These are phyloP conservation scores for Melanotaenia boesemani DNA, from an alignment of 2,797 vertebrate species.

Conservation along the genomic window DNA sequence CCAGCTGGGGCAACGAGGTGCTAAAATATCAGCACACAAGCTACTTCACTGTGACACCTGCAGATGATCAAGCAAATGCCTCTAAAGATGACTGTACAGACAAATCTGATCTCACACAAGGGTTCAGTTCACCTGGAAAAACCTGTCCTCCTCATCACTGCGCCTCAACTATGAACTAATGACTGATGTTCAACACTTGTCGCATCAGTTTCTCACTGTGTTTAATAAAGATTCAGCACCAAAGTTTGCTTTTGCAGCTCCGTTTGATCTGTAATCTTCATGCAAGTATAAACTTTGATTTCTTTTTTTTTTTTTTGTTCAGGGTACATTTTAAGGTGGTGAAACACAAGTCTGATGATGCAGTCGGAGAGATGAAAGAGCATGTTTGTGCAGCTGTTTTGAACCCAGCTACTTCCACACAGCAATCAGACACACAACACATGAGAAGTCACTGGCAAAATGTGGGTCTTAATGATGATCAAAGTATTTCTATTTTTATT, in stretches of 20 bases:
- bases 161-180: not conserved
- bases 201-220: conserved; percentile 32
- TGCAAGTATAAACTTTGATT: conserved; percentile 56
- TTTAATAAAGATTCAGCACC: conserved; percentile 36
- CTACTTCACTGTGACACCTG: conserved; percentile 82
- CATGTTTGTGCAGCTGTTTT: conserved; percentile 63
- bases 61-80: conserved; percentile 19
- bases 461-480: conserved; percentile 58
- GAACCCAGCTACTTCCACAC: conserved; percentile 48
- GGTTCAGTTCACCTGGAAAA: not conserved
- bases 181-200: conserved; percentile 3
- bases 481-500: conserved; percentile 65
- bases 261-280: conserved; percentile 63
- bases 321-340: conserved; percentile 45
- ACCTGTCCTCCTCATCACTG: not conserved
- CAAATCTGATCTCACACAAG: conserved; percentile 1
- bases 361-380: conserved; percentile 75
- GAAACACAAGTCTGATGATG: conserved; percentile 50
- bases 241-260: conserved; percentile 24
- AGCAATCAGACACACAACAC: conserved; percentile 57
- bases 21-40: conserved; percentile 93
- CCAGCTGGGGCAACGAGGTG: conserved; percentile 98
- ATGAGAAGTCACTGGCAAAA: conserved; percentile 51
- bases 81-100: not conserved
- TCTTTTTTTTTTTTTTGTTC: conserved; percentile 41